Percentiles rank a stretch among this genome's conserved stretches.
phyloP scores from a whole-genome alignment of 2,113 vertebrate species.

The Leucoraja erinaceus region DNA sequence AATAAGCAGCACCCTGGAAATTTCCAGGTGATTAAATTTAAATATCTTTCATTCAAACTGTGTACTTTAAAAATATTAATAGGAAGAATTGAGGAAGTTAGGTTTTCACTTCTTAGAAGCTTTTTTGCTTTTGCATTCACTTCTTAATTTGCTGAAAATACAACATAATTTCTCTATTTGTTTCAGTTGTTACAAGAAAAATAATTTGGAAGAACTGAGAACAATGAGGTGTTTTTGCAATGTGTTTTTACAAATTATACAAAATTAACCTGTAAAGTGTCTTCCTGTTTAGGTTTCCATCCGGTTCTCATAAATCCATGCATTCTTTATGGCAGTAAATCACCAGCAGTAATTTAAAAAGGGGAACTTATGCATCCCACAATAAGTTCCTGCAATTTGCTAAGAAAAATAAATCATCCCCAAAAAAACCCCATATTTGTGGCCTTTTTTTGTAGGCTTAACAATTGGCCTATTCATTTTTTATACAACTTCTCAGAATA shows the following conservation, averaged over 20 bases:
- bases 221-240: conserved; percentile 44
- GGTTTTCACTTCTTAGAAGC: neutral
- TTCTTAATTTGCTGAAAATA: neutral
- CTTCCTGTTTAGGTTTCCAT: conserved; percentile 51
- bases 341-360: conserved; percentile 43
- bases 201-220: conserved; percentile 27
- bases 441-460: neutral
- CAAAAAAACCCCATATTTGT: neutral
- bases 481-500: neutral
- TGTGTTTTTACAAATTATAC: conserved; percentile 39
- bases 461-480: neutral
- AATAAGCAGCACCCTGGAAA: neutral
- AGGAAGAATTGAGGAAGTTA: conserved; percentile 11
- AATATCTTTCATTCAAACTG: neutral
- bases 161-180: neutral
- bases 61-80: neutral
- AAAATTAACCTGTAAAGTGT: conserved; percentile 49
- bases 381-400: neutral
- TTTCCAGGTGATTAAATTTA: neutral
- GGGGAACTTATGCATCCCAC: conserved; percentile 49
- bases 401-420: neutral
- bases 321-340: conserved; percentile 45
- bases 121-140: neutral
- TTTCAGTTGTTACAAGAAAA: conserved; percentile 37
- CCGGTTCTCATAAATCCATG: conserved; percentile 52